phyloP scores from a whole-genome alignment of 92 coral and sea anemone genomes.

The Isaurus tuberculatus region DNA sequence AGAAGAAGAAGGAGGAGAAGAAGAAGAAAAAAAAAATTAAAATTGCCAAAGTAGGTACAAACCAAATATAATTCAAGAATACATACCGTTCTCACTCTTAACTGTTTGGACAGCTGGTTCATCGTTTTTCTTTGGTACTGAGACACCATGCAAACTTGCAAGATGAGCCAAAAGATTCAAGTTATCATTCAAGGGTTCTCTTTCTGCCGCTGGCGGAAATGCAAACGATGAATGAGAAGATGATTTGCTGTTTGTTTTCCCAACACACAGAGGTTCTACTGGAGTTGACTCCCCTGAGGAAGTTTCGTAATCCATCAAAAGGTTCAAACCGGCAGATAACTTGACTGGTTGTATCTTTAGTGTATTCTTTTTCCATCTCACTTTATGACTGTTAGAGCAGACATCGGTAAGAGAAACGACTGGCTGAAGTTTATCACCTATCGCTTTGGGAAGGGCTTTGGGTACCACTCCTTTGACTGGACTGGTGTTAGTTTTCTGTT shows the following conservation, averaged over 20 bases:
- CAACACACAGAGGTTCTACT: slow-evolving; percentile 28
- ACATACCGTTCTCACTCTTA: slow-evolving; percentile 5
- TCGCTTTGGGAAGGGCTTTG: neutral
- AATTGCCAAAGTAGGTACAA: too few relatives aligned
- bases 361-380: slow-evolving; percentile 7
- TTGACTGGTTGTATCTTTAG: slow-evolving; percentile 25
- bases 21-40: too few relatives aligned
- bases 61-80: neutral
- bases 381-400: neutral
- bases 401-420: slow-evolving; percentile 23
- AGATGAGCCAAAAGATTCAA: slow-evolving; percentile 54
- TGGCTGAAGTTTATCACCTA: neutral
- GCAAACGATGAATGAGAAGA: slow-evolving; percentile 18
- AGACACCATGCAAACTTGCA: slow-evolving; percentile 25
- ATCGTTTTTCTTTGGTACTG: neutral
- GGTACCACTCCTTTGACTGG: neutral
- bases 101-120: slow-evolving; percentile 19
- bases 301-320: slow-evolving; percentile 85
- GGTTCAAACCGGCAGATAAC: slow-evolving; percentile 74
- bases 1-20: too few relatives aligned
- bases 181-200: slow-evolving; percentile 31
- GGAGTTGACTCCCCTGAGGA: slow-evolving; percentile 77
- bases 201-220: slow-evolving; percentile 21
- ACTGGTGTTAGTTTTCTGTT: neutral
- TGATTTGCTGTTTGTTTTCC: neutral